Evolutionary conservation across 2,113 vertebrate species (phyloP).

Genomic region (Bucco capensis): DNA sequence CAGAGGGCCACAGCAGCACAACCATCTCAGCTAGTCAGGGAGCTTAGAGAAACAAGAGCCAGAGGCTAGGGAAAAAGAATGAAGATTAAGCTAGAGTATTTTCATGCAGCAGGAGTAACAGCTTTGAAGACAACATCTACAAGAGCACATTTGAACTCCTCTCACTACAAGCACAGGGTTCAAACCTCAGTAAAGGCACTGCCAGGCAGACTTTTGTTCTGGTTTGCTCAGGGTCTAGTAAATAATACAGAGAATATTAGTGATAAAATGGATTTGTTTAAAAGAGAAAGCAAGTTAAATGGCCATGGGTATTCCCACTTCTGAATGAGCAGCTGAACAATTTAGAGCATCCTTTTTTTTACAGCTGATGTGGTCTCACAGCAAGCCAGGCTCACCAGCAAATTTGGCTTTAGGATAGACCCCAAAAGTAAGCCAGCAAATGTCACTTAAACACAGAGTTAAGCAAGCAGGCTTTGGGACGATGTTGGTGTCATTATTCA

Average conservation of each 20-base stretch:
- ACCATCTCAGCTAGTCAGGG: conserved; percentile 12
- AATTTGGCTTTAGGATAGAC: not conserved
- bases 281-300: not conserved
- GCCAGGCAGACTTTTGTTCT: not conserved
- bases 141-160: not conserved
- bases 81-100: conserved; percentile 22
- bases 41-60: conserved; percentile 40
- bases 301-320: not conserved
- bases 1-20: conserved; percentile 22
- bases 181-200: not conserved
- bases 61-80: not conserved
- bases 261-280: not conserved
- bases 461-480: not conserved
- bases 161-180: not conserved
- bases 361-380: not conserved
- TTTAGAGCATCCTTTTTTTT: not conserved
- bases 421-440: not conserved
- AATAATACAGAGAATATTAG: not conserved
- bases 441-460: not conserved
- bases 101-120: not conserved
- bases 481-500: not conserved
- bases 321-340: not conserved
- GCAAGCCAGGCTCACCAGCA: not conserved
- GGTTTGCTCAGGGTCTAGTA: not conserved
- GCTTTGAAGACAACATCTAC: conserved; percentile 15